These are phyloP conservation scores for Cataglyphis hispanica DNA, from an alignment of 1,140 invertebrate genomes.

Conservation along the genomic window DNA sequence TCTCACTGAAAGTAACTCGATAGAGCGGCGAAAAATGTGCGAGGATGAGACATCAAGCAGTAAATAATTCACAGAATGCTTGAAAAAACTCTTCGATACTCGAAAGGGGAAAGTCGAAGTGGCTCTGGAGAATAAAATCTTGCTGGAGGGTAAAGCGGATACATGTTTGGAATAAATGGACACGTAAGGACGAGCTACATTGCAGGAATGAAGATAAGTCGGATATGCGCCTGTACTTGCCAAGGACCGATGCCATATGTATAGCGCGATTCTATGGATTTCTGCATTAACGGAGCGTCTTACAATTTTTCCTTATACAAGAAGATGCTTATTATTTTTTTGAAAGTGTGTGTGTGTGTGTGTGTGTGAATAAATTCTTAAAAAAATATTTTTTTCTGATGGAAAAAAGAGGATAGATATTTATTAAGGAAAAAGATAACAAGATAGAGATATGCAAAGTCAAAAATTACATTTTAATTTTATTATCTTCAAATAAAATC, in stretches of 20 bases:
- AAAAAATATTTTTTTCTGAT: slow-evolving; percentile 8
- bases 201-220: slow-evolving; percentile 56
- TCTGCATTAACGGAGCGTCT: slow-evolving; percentile 18
- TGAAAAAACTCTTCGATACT: slow-evolving; percentile 47
- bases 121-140: slow-evolving; percentile 36
- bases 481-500: background rate
- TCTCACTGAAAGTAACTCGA: slow-evolving; percentile 28
- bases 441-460: background rate
- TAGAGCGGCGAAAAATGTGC: background rate
- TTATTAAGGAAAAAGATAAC: background rate
- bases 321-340: background rate
- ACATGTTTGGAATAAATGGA: slow-evolving; percentile 48
- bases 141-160: slow-evolving; percentile 24
- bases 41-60: slow-evolving; percentile 53
- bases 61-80: slow-evolving; percentile 43
- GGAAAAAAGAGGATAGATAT: no score
- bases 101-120: background rate
- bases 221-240: slow-evolving; percentile 36
- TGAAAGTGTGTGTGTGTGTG: no score
- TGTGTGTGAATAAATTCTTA: background rate
- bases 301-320: background rate
- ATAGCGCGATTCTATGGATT: background rate
- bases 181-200: slow-evolving; percentile 10
- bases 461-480: slow-evolving; percentile 1
- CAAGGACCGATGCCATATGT: slow-evolving; percentile 26